phyloP scores from a whole-genome alignment of 2,113 vertebrate genomes.

The Ibidorhyncha struthersii region DNA sequence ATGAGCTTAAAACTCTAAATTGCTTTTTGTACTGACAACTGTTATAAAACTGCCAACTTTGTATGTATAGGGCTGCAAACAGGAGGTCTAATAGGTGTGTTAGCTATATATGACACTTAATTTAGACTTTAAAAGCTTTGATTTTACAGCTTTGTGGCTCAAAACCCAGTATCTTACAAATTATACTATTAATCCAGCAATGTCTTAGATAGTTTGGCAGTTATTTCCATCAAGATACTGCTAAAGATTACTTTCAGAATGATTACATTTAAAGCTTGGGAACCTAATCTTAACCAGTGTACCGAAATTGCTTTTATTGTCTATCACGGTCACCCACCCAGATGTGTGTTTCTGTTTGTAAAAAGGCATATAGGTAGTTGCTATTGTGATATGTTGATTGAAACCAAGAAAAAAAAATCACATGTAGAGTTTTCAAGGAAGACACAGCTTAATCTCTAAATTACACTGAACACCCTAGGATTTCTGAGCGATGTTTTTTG shows the following conservation, averaged over 20 bases:
- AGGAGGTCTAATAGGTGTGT: not conserved
- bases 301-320: not conserved
- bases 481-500: not conserved
- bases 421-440: not conserved
- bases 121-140: not conserved
- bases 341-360: not conserved
- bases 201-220: not conserved
- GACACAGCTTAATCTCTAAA: not conserved
- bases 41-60: not conserved
- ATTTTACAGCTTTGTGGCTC: not conserved
- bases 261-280: too few relatives aligned
- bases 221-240: not conserved
- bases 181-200: not conserved
- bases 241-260: not conserved
- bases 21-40: not conserved
- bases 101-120: not conserved
- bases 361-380: not conserved
- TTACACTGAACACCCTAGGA: not conserved
- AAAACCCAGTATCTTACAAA: not conserved
- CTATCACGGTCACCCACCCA: not conserved
- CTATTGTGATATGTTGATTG: not conserved
- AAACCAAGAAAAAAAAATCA: not conserved
- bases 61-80: not conserved
- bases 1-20: rapidly evolving
- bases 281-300: not conserved